These are phyloP conservation scores for Achlya flavicornis DNA, from an alignment of 2,888 invertebrate species.

Conservation along the genomic window DNA sequence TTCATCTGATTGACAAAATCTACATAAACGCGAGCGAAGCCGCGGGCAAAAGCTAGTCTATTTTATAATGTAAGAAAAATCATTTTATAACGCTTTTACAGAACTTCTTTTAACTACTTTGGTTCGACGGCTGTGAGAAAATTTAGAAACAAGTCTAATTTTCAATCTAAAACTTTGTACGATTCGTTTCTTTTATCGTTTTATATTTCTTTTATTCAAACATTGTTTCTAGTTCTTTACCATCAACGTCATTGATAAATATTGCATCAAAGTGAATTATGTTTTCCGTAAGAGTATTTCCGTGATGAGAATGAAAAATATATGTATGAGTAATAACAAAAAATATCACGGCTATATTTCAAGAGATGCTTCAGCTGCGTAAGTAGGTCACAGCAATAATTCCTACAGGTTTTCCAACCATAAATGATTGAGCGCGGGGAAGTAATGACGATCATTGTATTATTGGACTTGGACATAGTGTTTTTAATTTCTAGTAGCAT, in stretches of 20 bases:
- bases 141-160: too few relatives aligned
- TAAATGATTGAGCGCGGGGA: not conserved
- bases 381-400: slow-evolving; percentile 7
- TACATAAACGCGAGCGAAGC: too few relatives aligned
- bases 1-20: too few relatives aligned
- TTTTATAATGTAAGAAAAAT: too few relatives aligned
- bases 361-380: slow-evolving; percentile 5
- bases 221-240: not conserved
- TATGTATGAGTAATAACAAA: slow-evolving; percentile 7
- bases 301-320: slow-evolving; percentile 8
- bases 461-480: not conserved
- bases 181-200: too few relatives aligned
- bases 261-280: not conserved
- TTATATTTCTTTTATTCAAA: too few relatives aligned
- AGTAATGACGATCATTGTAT: slow-evolving; percentile 3
- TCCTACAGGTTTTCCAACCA: slow-evolving; percentile 7
- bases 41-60: too few relatives aligned
- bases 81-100: not conserved
- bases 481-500: slow-evolving; percentile 26
- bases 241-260: not conserved
- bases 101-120: too few relatives aligned
- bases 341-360: slow-evolving; percentile 7
- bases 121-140: too few relatives aligned
- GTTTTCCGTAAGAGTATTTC: slow-evolving; percentile 13
- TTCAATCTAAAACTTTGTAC: too few relatives aligned